Evolutionary conservation across 2,797 vertebrate genomes (phyloP).

Genomic region (Mormyrus proboscirostris): DNA sequence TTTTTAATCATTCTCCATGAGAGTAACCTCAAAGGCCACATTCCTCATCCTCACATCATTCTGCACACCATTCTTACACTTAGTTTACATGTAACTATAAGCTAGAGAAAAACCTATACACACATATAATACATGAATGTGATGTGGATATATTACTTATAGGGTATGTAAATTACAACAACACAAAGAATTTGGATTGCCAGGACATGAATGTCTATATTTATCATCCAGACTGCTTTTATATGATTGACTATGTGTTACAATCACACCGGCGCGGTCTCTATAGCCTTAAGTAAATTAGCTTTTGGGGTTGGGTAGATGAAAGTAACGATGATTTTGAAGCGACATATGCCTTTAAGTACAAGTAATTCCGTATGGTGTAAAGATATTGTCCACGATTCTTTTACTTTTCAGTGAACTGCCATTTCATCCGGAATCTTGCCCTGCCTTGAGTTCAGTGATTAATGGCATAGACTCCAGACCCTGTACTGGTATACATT

Average conservation of each 20-base stretch:
- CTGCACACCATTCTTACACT: not conserved
- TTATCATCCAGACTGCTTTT: not conserved
- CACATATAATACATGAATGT: not conserved
- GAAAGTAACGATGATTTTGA: not conserved
- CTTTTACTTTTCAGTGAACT: not conserved
- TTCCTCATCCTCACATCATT: not conserved
- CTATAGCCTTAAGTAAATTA: not conserved
- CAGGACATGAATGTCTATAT: not conserved
- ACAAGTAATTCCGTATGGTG: not conserved
- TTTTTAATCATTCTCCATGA: not conserved
- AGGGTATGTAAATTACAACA: not conserved
- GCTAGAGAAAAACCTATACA: not conserved
- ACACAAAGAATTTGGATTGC: not conserved
- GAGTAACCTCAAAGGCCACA: not conserved
- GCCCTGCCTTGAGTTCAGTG: not conserved
- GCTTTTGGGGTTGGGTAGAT: not conserved
- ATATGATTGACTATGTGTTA: not conserved
- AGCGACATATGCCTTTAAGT: not conserved
- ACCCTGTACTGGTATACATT: not conserved
- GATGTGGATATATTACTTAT: not conserved
- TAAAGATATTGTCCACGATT: not conserved
- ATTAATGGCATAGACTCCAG: not conserved
- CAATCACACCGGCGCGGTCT: not conserved
- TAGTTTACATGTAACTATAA: not conserved
- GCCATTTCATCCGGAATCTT: not conserved